Evolutionary conservation across 2,797 vertebrate genomes (phyloP).

Genomic region (Parauchenoglanis ngamensis): DNA sequence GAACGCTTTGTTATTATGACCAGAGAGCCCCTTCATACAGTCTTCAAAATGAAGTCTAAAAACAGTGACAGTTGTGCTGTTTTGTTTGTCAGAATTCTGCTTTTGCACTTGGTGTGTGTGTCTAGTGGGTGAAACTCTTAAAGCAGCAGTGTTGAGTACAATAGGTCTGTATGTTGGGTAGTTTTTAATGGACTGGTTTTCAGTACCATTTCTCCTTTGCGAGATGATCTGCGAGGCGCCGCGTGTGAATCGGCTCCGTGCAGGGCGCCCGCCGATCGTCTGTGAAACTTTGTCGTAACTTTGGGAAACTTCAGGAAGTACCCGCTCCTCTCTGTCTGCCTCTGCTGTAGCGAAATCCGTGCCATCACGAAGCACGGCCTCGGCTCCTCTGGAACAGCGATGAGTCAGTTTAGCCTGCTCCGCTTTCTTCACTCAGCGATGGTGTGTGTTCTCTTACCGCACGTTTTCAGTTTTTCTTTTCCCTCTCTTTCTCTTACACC

Average conservation of each 20-base stretch:
- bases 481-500: slow-evolving; percentile 37
- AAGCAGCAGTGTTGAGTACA: slow-evolving; percentile 4
- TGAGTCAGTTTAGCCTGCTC: slow-evolving; percentile 61
- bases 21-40: neutral
- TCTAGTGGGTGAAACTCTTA: neutral
- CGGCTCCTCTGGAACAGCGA: slow-evolving; percentile 47
- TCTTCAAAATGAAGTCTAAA: neutral
- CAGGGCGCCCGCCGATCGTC: neutral
- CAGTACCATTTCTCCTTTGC: neutral
- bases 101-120: neutral
- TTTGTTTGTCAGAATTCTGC: neutral
- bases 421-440: slow-evolving; percentile 35
- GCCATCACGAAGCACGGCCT: slow-evolving; percentile 9
- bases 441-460: slow-evolving; percentile 53
- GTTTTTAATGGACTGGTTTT: slow-evolving; percentile 3
- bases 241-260: neutral
- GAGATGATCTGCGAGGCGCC: neutral
- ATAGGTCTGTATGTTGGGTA: neutral
- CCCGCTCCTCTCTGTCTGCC: slow-evolving; percentile 34
- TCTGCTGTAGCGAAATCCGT: slow-evolving; percentile 32
- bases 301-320: slow-evolving; percentile 40
- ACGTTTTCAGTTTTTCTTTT: slow-evolving; percentile 48
- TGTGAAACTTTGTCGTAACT: slow-evolving; percentile 23
- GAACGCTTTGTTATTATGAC: neutral
- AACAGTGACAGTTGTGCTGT: neutral